These are phyloP conservation scores for Uria aalge DNA, from an alignment of 2,113 vertebrate species.

Conservation along the genomic window DNA sequence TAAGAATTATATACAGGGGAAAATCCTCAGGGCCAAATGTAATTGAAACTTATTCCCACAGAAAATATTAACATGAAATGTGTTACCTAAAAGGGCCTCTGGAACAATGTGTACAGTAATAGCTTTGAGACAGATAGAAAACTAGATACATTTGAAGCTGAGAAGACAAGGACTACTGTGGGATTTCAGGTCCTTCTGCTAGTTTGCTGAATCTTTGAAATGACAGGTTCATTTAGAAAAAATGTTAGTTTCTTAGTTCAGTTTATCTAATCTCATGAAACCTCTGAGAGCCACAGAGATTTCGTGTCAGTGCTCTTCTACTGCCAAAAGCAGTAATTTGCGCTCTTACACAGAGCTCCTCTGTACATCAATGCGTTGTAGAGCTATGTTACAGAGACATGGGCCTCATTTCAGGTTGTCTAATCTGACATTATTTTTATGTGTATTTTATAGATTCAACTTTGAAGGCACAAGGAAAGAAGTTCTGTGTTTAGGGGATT, in stretches of 20 bases:
- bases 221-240: not conserved
- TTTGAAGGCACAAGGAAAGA: not conserved
- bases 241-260: not conserved
- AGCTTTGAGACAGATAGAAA: not conserved
- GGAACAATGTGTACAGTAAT: not conserved
- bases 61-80: not conserved
- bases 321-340: not conserved
- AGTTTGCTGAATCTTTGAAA: not conserved
- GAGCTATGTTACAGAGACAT: not conserved
- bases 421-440: not conserved
- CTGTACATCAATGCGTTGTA: not conserved
- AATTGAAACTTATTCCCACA: not conserved
- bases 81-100: not conserved
- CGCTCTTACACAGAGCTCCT: not conserved
- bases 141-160: not conserved
- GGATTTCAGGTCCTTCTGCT: not conserved
- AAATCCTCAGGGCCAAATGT: not conserved
- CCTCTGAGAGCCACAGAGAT: not conserved
- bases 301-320: not conserved
- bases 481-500: slow-evolving; percentile 10
- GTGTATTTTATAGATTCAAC: not conserved
- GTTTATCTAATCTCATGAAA: not conserved
- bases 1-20: not conserved
- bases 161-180: not conserved
- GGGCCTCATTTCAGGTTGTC: not conserved